Evolutionary conservation across 2,888 invertebrate genomes (phyloP), one percentile per base, ranked within the genome.

Genomic region (Xylota segnis): DNA sequence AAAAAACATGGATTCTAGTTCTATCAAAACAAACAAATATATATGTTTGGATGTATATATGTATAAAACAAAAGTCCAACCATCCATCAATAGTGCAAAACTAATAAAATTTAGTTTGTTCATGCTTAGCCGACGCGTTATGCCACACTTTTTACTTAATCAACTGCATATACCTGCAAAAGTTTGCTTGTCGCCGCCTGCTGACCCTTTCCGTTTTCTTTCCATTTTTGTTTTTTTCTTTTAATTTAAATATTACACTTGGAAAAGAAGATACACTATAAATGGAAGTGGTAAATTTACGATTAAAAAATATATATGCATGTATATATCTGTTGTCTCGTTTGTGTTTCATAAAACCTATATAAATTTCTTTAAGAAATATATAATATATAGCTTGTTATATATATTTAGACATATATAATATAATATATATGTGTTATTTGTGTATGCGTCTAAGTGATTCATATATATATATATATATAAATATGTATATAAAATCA

Each of bases 361-460:
- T 87, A 82, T 83, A 82, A 87, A 87, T 87, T 87, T 87, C 87
- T 87, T 87, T 87, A 87, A 87, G 87, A 87, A 87, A 87, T 87
- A 87, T 87, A 87, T 82, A 77, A 76, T 86, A 81, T 86, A 86
- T 86, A 86, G 81, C 68, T 81, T 77, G 76, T 86, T 86, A 82
- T 81, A 86, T 72, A 72, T 86, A 76, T 74, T 76, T 61, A 77
- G 71, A 70, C 81, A 76, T 86, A 86, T 86, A 86, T 86, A 86
- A 76, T 86, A 76, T 86, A 86, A 81, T 81, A 86, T 86, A 82
- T 83, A 83, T 86, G 81, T 71, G 75, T 86, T 76, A 72, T 72
- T 86, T 76, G 56, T 81, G 76, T 86, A 86, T 76, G 86, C 76
- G 63, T 72, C 81, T 81, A 86, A 68, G 79, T 75, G 74, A 79